Base-by-base conservation (phyloP, 30 jellyfish, hydroid and myxozoan genomes). In the Kudoa iwatai region DNA sequence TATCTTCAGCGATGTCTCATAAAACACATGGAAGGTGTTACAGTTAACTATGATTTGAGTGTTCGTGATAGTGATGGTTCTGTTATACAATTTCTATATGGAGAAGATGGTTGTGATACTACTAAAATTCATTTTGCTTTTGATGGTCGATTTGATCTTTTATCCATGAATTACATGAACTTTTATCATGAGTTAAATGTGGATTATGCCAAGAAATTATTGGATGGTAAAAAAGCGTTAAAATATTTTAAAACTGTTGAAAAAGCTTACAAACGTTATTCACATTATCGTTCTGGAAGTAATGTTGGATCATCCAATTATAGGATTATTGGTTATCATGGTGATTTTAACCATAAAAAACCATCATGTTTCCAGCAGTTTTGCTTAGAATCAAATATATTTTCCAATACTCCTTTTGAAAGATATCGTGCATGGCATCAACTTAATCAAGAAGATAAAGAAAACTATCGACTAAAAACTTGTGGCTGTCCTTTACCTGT, bases 31-130 rank as follows among this genome's bases (percentile, higher is more conserved):
- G 99, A 81, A 59, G 99, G 93, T 21, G 45, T 81, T 34, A 42
- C 28, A 55, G 99, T 81, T 24, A 83, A 64, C 36, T 81, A 81
- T 53, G 99, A 81, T 49, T 39, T 57, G 49, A 64, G 87, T 10
- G 99, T 65, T 25, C 74, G 99, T 18, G 99, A 81, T 50, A 83
- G 99, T 20, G 99, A 81, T 58, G 99, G 99, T 0, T 81, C 99
- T 19, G 82, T 81, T 11, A 77, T 81, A 20, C 99, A 81, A 51
- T 81, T 81, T 48, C 48, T 81, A 21, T 81, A 81, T 49, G 99
- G 99, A 23, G 99, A 81, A 20, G 99, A 81, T 44, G 99, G 99
- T 2, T 33, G 65, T 25, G 99, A 81, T 47, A 83, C 65, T n/a
- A 42, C 54, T n/a, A 53, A 64, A 42, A 36, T 66, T 17, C 87